These are phyloP conservation scores for Mola mola DNA, from an alignment of 2,113 vertebrate species.

Conservation along the genomic window DNA sequence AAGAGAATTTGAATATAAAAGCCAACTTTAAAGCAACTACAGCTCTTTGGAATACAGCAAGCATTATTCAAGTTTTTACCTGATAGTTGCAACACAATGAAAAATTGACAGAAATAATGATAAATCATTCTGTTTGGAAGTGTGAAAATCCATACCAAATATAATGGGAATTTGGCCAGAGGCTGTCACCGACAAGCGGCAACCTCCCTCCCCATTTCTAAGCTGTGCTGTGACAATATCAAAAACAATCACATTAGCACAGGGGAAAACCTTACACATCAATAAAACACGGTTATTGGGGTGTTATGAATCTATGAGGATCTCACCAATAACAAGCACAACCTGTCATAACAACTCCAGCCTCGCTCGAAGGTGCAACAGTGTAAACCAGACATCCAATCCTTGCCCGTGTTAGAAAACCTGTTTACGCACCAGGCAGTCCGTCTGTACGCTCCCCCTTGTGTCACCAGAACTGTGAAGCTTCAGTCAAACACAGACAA, in stretches of 20 bases:
- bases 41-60: no score
- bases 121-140: slow-evolving; percentile 21
- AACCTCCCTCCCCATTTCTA: slow-evolving; percentile 18
- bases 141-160: slow-evolving; percentile 39
- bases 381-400: slow-evolving; percentile 56
- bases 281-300: slow-evolving; percentile 40
- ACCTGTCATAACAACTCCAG: slow-evolving; percentile 33
- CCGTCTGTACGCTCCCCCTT: background rate
- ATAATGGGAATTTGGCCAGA: slow-evolving; percentile 34
- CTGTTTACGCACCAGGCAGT: background rate
- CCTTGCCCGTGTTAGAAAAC: slow-evolving; percentile 26
- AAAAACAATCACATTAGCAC: slow-evolving; percentile 41
- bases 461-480: no score
- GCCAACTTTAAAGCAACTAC: no score
- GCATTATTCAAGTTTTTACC: no score
- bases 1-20: no score
- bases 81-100: slow-evolving; percentile 2
- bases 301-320: slow-evolving; percentile 48
- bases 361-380: slow-evolving; percentile 48
- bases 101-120: slow-evolving; percentile 23
- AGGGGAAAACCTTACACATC: slow-evolving; percentile 14
- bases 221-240: slow-evolving; percentile 17
- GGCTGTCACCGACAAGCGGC: no score
- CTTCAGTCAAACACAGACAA: slow-evolving; percentile 5
- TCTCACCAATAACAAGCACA: slow-evolving; percentile 47